Base-by-base conservation (phyloP, 1,140 invertebrate genomes). In the Brachionus rotundiformis region DNA sequence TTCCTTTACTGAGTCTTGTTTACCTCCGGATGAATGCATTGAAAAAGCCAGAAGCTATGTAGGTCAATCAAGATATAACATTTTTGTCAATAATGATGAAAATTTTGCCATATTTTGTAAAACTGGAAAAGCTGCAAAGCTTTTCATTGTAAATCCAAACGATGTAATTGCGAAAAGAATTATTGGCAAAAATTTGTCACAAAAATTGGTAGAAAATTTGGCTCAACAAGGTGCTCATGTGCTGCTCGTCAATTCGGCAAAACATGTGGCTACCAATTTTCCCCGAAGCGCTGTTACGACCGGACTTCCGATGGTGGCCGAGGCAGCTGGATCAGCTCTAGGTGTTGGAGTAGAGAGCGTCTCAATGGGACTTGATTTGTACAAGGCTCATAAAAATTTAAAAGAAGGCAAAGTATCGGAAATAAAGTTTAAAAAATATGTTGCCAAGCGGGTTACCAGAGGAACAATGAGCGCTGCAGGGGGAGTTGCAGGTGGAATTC, bases 41-140 rank as follows among this genome's bases (percentile, higher is more conserved):
- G 10, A 73, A 73, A 73, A 73, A 44, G 33, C 36, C 3, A 27
- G 41, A 44, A 29, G 41, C 7, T 44, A 25, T 25, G 25, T 73
- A 19, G 68, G 68, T 44, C 36, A 73, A 73, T 4, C 8, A 11
- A 73, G n/a, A 3, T 73, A 73, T n/a, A 73, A 73, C 39, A 73
- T 73, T 25, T 73, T 73, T 47, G 68, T 73, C 33, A 73, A 73
- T 25, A 73, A 73, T 73, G 68, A 73, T 44, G 68, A 73, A 25
- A 36, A 73, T 73, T 73, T 73, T 73, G 36, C 36, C n/a, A 73
- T 73, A 44, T 73, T 44, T 73, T 73, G 68, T 19, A 73, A 73
- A 23, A 73, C 68, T 27, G 68, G 68, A 13, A 73, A 73, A n/a
- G 68, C 68, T 4, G 68, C 68, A 23, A 73, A 73, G 23, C 36